Evolutionary conservation across 2,113 vertebrate species (phyloP), one percentile per base, ranked within the genome.

Genomic region (Parus major): DNA sequence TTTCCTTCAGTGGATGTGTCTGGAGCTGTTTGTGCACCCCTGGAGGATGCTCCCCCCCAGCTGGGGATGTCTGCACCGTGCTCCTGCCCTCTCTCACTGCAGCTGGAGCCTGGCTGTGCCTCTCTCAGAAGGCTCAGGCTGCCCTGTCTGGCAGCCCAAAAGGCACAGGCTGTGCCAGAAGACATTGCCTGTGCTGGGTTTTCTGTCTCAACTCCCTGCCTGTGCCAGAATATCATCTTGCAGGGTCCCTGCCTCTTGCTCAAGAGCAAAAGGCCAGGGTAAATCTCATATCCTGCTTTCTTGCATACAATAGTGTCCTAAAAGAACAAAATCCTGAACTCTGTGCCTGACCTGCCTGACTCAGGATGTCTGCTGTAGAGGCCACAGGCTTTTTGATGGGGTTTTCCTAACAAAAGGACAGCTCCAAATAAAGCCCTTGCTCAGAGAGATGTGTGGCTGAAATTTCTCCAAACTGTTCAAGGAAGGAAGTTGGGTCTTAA

Each of bases 401-500:
- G 36, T 66, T 92, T 94, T 78, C n/a, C 61, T 75, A 66, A 94
- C 92, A 95, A 77, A 36, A 90, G 84, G 17, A 65, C 47, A 78
- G 87, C 56, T 73, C 82, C 79, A 94, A 92, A 78, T 83, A 57
- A 47, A 90, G 22, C 17, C 23, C 18, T 33, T 92, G 28, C 25
- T 86, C 27, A 3, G 11, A 46, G 59, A 55, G 10, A 65, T 17
- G 39, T 17, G 25, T 36, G 21, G 64, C 68, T 92, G 83, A 82
- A 77, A 88, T 24, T 70, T 89, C 80, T 92, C 64, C 44, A 36
- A 60, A 46, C 36, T 73, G 88, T 47, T 90, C 14, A 33, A 93
- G 95, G 95, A 96, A 97, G 94, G 93, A 96, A 97, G 57, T 14
- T 11, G 20, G 16, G 28, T n/a, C 44, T 88, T 93, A 61, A 71